Percentiles rank a stretch among this genome's conserved stretches.
These are phyloP conservation scores for Aplocera efformata DNA, from an alignment of 2,888 invertebrate species.

Conservation along the genomic window DNA sequence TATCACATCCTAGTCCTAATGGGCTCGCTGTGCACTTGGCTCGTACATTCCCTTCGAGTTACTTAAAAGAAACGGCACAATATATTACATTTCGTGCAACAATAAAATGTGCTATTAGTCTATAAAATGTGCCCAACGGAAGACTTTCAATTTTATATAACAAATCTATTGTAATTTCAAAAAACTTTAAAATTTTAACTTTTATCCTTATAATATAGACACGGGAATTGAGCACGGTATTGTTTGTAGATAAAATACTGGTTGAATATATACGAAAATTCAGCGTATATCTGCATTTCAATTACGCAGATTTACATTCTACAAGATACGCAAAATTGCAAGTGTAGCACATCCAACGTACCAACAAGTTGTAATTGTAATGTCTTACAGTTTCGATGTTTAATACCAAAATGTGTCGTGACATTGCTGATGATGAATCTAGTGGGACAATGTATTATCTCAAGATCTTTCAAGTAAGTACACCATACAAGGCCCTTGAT, in stretches of 20 bases:
- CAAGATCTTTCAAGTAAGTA: too few relatives aligned
- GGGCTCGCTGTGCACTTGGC: slow-evolving; percentile 75
- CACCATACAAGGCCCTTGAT: too few relatives aligned
- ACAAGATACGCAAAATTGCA: slow-evolving; percentile 15
- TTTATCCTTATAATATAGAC: slow-evolving; percentile 73
- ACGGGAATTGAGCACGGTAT: slow-evolving; percentile 76
- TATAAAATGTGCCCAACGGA: slow-evolving; percentile 79
- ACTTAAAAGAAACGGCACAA: slow-evolving; percentile 36
- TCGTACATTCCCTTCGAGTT: slow-evolving; percentile 38
- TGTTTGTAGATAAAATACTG: slow-evolving; percentile 64
- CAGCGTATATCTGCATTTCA: slow-evolving; percentile 26
- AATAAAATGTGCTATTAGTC: slow-evolving; percentile 71
- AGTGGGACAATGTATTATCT: too few relatives aligned
- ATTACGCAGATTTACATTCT: slow-evolving; percentile 35
- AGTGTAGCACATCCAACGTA: slow-evolving; percentile 16
- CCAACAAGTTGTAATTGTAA: background rate
- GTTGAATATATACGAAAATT: slow-evolving; percentile 31
- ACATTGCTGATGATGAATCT: too few relatives aligned
- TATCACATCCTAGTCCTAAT: slow-evolving; percentile 74
- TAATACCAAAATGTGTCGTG: too few relatives aligned
- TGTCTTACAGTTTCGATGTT: too few relatives aligned
- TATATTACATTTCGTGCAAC: slow-evolving; percentile 50
- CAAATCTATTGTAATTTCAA: slow-evolving; percentile 90
- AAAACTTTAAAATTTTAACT: slow-evolving; percentile 67
- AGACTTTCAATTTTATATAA: slow-evolving; percentile 87